Conservation (phyloP, 1,140 invertebrate genomes). For the Stenopsyche tienmushanensis region DNA sequence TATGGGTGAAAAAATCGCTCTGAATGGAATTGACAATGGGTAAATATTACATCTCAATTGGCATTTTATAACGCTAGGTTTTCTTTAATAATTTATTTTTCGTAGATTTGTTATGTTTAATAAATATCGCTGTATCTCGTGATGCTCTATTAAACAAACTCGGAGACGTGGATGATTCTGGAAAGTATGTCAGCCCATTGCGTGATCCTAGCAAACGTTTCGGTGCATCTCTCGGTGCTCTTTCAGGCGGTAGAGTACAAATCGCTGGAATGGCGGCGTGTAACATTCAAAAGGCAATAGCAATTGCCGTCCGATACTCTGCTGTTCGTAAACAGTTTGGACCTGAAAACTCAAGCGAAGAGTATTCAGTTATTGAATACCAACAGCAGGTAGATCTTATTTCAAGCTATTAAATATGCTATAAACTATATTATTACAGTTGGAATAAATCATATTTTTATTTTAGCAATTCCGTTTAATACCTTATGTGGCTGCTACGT, state of each 20-base stretch:
- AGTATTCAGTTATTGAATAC: slow-evolving; percentile 81
- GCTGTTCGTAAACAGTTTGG: slow-evolving; percentile 81
- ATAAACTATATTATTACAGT: background rate
- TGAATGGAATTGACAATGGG: slow-evolving; percentile 80
- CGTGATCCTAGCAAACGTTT: slow-evolving; percentile 78
- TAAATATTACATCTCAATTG: slow-evolving; percentile 42
- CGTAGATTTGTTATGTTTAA: slow-evolving; percentile 79
- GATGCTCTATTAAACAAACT: slow-evolving; percentile 79
- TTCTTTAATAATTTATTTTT: background rate
- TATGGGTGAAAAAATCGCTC: slow-evolving; percentile 74
- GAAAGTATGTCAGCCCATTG: slow-evolving; percentile 73
- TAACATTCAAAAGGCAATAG: slow-evolving; percentile 66
- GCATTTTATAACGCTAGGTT: background rate
- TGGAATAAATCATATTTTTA: slow-evolving; percentile 25
- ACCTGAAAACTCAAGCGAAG: slow-evolving; percentile 54
- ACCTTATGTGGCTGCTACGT: slow-evolving; percentile 75
- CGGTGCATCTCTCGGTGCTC: slow-evolving; percentile 78
- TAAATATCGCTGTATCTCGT: slow-evolving; percentile 77
- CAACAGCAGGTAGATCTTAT: slow-evolving; percentile 66
- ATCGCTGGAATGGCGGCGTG: slow-evolving; percentile 59
- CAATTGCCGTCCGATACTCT: slow-evolving; percentile 81
- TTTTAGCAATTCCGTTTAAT: slow-evolving; percentile 78
- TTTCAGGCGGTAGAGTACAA: slow-evolving; percentile 64
- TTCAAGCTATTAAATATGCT: too few relatives aligned
- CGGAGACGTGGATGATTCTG: slow-evolving; percentile 81